These are phyloP conservation scores for Corydoras sp. DNA, from an alignment of 2,113 vertebrate species.

Conservation along the genomic window DNA sequence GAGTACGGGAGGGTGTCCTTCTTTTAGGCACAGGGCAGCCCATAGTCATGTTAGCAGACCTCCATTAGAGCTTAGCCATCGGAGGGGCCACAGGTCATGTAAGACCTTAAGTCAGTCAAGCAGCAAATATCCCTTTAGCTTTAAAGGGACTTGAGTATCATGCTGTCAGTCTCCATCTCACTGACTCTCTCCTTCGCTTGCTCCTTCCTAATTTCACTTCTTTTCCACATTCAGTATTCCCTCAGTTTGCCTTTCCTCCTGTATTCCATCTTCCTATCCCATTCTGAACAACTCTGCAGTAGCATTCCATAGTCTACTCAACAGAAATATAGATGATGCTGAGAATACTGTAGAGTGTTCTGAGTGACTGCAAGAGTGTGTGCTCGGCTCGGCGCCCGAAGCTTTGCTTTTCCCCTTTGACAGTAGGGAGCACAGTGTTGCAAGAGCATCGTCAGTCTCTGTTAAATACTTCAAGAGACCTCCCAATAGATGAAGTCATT, in stretches of 20 bases:
- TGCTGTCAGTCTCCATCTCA: constrained; percentile 15
- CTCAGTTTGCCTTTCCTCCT: background rate
- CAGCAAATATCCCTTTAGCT: constrained; percentile 35
- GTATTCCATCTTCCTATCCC: constrained; percentile 3
- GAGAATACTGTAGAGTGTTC: constrained; percentile 8
- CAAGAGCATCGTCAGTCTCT: background rate
- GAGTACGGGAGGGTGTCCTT: constrained; percentile 24
- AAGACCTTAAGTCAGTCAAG: constrained; percentile 34
- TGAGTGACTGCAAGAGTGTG: constrained; percentile 6
- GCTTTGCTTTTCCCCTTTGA: background rate
- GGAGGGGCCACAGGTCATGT: constrained; percentile 33
- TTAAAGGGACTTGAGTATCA: constrained; percentile 19
- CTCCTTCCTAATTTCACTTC: constrained; percentile 5
- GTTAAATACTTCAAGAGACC: constrained; percentile 18
- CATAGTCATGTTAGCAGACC: constrained; percentile 34
- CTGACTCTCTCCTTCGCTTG: background rate
- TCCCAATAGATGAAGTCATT: constrained; percentile 20
- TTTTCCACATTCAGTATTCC: background rate
- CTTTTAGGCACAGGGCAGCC: constrained; percentile 19
- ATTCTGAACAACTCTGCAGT: constrained; percentile 2
- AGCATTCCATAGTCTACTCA: constrained; percentile 9
- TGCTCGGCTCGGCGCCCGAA: background rate
- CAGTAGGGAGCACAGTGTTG: background rate
- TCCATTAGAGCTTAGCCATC: constrained; percentile 32
- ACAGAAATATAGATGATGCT: constrained; percentile 6